Evolutionary conservation across 1,140 invertebrate species (phyloP), one percentile per base, ranked within the genome.

Genomic region (Drosophila eugracilis): DNA sequence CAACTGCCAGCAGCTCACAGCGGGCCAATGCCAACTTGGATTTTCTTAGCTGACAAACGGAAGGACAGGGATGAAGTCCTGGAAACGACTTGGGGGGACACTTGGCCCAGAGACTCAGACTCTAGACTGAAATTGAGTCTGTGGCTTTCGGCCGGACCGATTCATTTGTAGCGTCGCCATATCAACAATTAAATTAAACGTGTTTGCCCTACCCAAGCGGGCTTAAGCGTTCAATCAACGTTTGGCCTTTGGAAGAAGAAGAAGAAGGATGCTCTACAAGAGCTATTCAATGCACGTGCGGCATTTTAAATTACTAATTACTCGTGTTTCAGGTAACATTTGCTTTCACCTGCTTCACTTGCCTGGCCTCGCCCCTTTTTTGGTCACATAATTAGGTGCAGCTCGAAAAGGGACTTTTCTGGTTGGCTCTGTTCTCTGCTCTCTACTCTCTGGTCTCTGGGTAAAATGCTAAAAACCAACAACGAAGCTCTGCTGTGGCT

Each of bases 101-200:
- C 48, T 55, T 69, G 28, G 14, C 36, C 17, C 26, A 26, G 24
- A 30, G n/a, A 22, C 36, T 39, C 36, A 14, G 14, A 6, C 36
- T 39, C 15, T 19, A 1, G 14, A 7, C 34, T 41, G 48, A 7
- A 50, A 69, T 59, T 70, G 67, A 41, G 55, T 49, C 49, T 45
- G 17, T 74, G 53, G 28, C n/a, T n/a, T n/a, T n/a, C n/a, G n/a
- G n/a, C n/a, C n/a, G n/a, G n/a, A n/a, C 62, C 67, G 72, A 80
- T 86, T 85, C 80, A 86, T 86, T 85, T 86, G 80, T 77, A 70
- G 67, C 81, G 73, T 81, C 73, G 81, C 81, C 77, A 85, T 85
- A 85, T 85, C 83, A 85, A 85, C 81, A 85, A 85, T 85, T 85
- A 86, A 85, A 85, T 85, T 85, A 86, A 85, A 85, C 81, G 81